Base-by-base conservation (phyloP, 2,888 invertebrate species). In the Caenorhabditis doughertyi region DNA sequence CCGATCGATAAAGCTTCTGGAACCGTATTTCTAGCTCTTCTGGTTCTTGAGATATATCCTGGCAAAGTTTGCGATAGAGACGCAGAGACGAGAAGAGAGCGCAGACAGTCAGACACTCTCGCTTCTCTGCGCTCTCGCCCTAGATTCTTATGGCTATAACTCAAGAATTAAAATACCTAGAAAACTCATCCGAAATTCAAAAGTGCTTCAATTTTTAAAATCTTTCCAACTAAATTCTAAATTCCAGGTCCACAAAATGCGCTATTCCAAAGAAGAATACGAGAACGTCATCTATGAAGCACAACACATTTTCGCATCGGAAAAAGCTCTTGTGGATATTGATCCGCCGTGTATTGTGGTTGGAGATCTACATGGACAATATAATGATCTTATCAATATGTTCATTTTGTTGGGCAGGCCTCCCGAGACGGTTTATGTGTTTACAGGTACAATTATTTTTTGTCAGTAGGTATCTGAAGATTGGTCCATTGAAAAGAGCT, bases 311-410 rank as follows among this genome's bases (percentile, higher is more conserved):
- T 87, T 88, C 49, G 18, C 56, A 16, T 55, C 55, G 2, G 87
- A 88, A 53, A 79, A 73, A 4, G 77, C 87, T 0, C 73, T 89
- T n/a, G 39, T 89, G 5, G 88, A 87, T 62, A 70, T 87, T 13
- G 84, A 83, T 25, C 87, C 88, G 0, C 87, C 87, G 7, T 71
- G 85, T 13, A 80, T 80, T 0, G 76, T 88, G 16, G 87, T 88
- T 53, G 88, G 88, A 0, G 88, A 87, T 58, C 70, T 88, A 11
- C 87, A 86, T 58, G 87, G 88, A 32, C 85, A 86, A 39, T 87
- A 76, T 76, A 87, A 87, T 70, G 87, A 87, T 51, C 82, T 89
- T 27, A 73, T 87, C 72, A 87, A 86, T 80, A 87, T 88, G 82
- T 88, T 89, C 77, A 49, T 87, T 18, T 62, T 88, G 32, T 32